Percentiles rank a stretch among this genome's conserved stretches.
These are phyloP conservation scores for Nipponia nippon DNA, from an alignment of 2,113 vertebrate species.

Conservation along the genomic window DNA sequence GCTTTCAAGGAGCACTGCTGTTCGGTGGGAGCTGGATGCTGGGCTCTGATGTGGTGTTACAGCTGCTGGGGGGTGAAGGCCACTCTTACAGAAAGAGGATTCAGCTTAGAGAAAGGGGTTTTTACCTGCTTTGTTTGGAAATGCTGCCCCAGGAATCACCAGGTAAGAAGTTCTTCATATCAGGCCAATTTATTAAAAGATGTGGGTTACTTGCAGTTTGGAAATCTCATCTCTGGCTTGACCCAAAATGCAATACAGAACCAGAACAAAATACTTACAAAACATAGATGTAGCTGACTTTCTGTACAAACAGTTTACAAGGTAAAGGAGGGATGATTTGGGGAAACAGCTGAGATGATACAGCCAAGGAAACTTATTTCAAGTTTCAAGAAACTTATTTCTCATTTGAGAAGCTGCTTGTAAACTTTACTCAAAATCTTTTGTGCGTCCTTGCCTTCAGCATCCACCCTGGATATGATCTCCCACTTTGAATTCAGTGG, in stretches of 20 bases:
- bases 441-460: neutral
- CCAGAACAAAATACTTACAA: neutral
- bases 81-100: neutral
- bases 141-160: neutral
- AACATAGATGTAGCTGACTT: neutral
- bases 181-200: neutral
- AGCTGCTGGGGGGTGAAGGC: neutral
- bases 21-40: neutral
- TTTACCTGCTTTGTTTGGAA: neutral
- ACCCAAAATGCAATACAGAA: neutral
- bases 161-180: neutral
- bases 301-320: neutral
- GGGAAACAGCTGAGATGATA: neutral
- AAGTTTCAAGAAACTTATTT: neutral
- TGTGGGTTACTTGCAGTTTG: neutral
- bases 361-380: neutral
- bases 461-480: neutral
- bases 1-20: rapidly evolving
- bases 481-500: neutral
- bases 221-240: neutral
- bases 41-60: neutral
- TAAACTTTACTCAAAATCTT: neutral
- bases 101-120: neutral
- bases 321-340: neutral
- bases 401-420: neutral